A percentile compares a stretch with the other conserved stretches of the same genome.
Evolutionary conservation across 2,888 invertebrate genomes (phyloP).

Genomic region (Colletes collaris): DNA sequence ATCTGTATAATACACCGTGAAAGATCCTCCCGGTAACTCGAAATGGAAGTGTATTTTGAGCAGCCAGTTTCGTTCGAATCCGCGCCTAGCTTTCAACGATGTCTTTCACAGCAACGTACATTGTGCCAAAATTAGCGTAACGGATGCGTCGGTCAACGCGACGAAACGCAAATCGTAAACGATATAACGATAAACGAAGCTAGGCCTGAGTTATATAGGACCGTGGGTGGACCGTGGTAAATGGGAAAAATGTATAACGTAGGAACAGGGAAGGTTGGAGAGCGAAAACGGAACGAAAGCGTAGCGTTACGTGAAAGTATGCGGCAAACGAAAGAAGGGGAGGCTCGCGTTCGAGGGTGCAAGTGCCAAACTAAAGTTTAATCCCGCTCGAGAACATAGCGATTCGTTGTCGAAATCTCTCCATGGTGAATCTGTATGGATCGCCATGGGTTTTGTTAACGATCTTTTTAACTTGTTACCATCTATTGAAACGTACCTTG

Average conservation of each 20-base stretch:
- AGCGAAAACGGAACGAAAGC: conserved; percentile 11
- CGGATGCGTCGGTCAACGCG: conserved; percentile 16
- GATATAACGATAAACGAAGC: conserved; percentile 69
- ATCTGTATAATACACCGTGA: no score
- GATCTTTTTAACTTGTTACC: conserved; percentile 36
- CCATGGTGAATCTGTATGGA: conserved; percentile 38
- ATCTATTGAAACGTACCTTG: conserved; percentile 25
- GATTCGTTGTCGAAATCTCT: conserved; percentile 45
- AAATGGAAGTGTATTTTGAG: no score
- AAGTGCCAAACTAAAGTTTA: conserved; percentile 69
- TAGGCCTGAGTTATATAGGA: conserved; percentile 70
- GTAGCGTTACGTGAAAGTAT: conserved; percentile 36
- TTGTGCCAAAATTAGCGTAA: conserved; percentile 5
- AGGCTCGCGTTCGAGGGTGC: conserved; percentile 42
- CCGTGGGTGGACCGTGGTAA: conserved; percentile 10
- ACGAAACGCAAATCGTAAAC: conserved; percentile 31
- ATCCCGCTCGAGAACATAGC: conserved; percentile 43
- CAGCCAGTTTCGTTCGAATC: no score
- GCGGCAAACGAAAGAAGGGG: background rate
- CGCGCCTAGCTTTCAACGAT: no score
- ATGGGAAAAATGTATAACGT: conserved; percentile 12
- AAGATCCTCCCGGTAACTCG: no score
- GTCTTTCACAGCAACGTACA: background rate
- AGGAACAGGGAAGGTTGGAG: conserved; percentile 12
- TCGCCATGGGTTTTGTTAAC: conserved; percentile 20